A percentile compares a stretch with the other conserved stretches of the same genome.
Conservation (phyloP, 2,888 invertebrate species). For the Zaprionus bogoriensis region DNA sequence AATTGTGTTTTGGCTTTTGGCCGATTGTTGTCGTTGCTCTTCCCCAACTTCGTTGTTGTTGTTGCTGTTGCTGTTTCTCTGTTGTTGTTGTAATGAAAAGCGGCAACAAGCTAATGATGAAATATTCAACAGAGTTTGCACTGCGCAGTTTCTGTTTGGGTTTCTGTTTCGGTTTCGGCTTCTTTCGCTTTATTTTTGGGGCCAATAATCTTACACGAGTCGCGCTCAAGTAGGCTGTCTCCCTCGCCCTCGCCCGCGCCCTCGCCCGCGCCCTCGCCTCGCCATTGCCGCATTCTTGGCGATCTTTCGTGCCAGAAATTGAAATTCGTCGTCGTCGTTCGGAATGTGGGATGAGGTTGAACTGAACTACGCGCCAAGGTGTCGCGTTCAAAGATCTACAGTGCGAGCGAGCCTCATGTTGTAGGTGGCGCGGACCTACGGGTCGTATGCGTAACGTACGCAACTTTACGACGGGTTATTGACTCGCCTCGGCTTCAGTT, state of each 20-base stretch:
- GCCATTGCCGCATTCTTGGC: constrained; percentile 49
- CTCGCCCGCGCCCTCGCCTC: neutral
- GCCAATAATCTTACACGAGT: constrained; percentile 57
- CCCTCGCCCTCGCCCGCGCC: neutral
- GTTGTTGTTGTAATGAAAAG: constrained; percentile 64
- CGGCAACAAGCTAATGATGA: constrained; percentile 70
- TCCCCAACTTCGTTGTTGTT: constrained; percentile 4
- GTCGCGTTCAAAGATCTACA: constrained; percentile 24
- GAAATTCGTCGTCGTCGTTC: constrained; percentile 26
- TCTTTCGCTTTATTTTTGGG: constrained; percentile 37
- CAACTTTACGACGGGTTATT: constrained; percentile 46
- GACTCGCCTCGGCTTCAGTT: constrained; percentile 44
- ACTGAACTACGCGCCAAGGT: constrained; percentile 35
- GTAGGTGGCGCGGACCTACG: constrained; percentile 16
- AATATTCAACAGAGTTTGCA: constrained; percentile 65
- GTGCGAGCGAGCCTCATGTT: neutral
- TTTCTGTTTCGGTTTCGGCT: constrained; percentile 13
- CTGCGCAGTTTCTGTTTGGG: constrained; percentile 62
- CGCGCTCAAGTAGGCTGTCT: constrained; percentile 16
- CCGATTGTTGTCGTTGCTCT: constrained; percentile 2
- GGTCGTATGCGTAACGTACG: constrained; percentile 65
- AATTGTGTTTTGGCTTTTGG: constrained; percentile 51
- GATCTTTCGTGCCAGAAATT: constrained; percentile 57
- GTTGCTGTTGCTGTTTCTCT: constrained; percentile 12
- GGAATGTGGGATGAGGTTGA: constrained; percentile 42